phyloP scores from a whole-genome alignment of 2,888 invertebrate genomes.

The Ophioninae sp. region DNA sequence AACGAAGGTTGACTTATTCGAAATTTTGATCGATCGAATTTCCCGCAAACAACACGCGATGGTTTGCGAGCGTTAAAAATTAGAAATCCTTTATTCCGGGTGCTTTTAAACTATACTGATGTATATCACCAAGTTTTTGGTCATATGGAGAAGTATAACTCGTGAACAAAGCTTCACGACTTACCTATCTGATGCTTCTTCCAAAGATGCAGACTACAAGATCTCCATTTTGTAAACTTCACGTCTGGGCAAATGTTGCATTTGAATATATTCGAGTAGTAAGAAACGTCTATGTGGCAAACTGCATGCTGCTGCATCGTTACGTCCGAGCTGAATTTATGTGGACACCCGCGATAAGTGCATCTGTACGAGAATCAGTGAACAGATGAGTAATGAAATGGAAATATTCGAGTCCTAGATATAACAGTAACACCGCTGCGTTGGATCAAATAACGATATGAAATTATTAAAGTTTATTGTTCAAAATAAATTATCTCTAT shows the following conservation, averaged over 20 bases:
- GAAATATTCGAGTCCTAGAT: neutral
- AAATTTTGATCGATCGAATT: too few relatives aligned
- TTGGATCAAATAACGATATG: neutral
- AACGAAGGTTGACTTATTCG: too few relatives aligned
- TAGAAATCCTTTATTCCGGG: too few relatives aligned
- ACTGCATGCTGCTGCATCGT: slow-evolving; percentile 81
- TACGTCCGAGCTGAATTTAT: slow-evolving; percentile 81
- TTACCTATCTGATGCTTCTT: slow-evolving; percentile 83
- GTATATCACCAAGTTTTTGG: too few relatives aligned
- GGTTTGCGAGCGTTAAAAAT: too few relatives aligned
- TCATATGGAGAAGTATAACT: neutral
- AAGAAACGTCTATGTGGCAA: slow-evolving; percentile 81
- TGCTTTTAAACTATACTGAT: too few relatives aligned
- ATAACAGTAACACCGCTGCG: neutral
- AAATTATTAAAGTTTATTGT: neutral
- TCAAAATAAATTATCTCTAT: neutral
- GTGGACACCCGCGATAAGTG: slow-evolving; percentile 82
- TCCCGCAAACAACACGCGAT: too few relatives aligned
- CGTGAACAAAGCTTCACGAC: slow-evolving; percentile 1
- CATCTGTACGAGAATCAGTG: slow-evolving; percentile 80
- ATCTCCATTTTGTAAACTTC: slow-evolving; percentile 84
- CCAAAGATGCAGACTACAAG: slow-evolving; percentile 87
- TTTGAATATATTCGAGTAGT: slow-evolving; percentile 80
- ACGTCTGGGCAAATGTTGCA: slow-evolving; percentile 83
- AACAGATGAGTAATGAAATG: neutral